phyloP scores from a whole-genome alignment of 2,797 vertebrate genomes.

The Sebastolobus altivelis region DNA sequence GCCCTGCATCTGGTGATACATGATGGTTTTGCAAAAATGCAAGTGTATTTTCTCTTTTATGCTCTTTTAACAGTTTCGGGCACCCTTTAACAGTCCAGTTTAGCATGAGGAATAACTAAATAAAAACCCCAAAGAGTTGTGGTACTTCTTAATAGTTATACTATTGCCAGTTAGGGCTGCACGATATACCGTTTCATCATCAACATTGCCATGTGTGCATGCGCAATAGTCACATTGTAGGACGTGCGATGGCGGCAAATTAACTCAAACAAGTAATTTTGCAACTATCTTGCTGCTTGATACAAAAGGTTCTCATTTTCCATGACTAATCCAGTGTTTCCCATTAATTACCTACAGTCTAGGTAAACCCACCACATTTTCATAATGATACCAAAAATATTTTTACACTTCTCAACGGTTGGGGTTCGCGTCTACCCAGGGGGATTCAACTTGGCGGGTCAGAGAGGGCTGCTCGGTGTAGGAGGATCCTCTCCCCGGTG shows the following conservation, averaged over 20 bases:
- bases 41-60: neutral
- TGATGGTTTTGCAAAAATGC: slow-evolving; percentile 4
- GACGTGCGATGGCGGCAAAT: neutral
- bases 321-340: neutral
- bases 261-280: neutral
- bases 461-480: too few species aligned
- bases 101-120: slow-evolving; percentile 14
- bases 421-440: neutral
- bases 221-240: neutral
- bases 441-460: too few species aligned
- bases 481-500: too few species aligned
- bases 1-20: slow-evolving; percentile 8
- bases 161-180: neutral
- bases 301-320: neutral
- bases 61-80: slow-evolving; percentile 12
- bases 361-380: neutral
- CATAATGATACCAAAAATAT: neutral
- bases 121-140: neutral
- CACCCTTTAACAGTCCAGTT: slow-evolving; percentile 10
- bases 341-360: neutral
- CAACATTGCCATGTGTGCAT: neutral
- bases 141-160: neutral
- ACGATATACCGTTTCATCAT: neutral
- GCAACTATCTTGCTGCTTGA: neutral
- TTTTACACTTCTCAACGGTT: neutral